These are phyloP conservation scores for Nothobranchius kuhntae DNA, from an alignment of 2,113 vertebrate species.

Conservation along the genomic window DNA sequence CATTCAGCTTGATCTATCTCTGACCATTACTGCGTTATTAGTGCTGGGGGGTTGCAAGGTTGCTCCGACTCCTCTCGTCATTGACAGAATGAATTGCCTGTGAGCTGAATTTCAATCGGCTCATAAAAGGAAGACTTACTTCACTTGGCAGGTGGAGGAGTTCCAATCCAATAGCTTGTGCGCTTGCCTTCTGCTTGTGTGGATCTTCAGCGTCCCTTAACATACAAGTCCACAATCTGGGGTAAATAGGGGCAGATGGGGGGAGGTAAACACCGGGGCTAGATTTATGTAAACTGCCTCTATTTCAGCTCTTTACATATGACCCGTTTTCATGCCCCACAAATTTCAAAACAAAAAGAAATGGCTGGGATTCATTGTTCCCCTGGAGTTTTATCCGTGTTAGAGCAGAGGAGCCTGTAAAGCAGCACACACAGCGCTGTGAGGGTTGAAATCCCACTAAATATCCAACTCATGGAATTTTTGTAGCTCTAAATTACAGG, in stretches of 20 bases:
- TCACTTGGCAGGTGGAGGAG: constrained; percentile 69
- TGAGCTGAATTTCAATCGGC: constrained; percentile 75
- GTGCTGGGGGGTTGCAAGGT: constrained; percentile 70
- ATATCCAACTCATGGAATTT: constrained; percentile 43
- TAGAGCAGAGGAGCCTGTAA: background rate
- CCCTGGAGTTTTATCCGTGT: constrained; percentile 15
- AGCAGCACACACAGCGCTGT: constrained; percentile 14
- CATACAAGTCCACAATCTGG: constrained; percentile 58
- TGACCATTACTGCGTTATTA: constrained; percentile 75
- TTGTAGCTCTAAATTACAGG: constrained; percentile 27
- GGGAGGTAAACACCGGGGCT: constrained; percentile 46
- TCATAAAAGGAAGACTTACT: constrained; percentile 76
- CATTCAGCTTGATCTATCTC: constrained; percentile 68
- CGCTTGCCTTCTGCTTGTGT: constrained; percentile 58
- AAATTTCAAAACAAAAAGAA: constrained; percentile 19
- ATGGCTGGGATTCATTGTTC: constrained; percentile 4
- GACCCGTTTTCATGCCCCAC: constrained; percentile 29
- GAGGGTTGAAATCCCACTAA: constrained; percentile 32
- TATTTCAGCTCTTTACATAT: constrained; percentile 34
- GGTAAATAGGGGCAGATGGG: constrained; percentile 69
- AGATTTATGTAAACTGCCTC: constrained; percentile 6
- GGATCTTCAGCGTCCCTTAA: constrained; percentile 55
- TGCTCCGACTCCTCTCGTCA: constrained; percentile 71
- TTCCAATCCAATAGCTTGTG: constrained; percentile 58
- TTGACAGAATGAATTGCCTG: constrained; percentile 70